Percentiles rank a stretch among this genome's conserved stretches.
Conservation (phyloP, 2,113 vertebrate species). For the Dolichotis patagonum region DNA sequence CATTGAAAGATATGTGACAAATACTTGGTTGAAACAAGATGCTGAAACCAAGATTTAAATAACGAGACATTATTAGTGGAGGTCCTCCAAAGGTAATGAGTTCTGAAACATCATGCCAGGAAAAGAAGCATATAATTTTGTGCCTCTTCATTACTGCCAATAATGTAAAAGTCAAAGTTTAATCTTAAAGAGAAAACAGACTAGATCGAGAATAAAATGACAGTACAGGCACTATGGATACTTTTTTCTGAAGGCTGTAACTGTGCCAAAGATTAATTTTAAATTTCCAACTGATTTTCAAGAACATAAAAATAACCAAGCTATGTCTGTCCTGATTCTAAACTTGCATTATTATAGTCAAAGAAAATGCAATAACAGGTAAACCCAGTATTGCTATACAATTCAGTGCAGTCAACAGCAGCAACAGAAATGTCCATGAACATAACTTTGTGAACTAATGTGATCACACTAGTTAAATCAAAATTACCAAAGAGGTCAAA, state of each 20-base stretch:
- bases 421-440: background rate
- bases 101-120: conserved; percentile 16
- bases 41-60: conserved; percentile 43
- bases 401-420: background rate
- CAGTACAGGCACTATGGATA: background rate
- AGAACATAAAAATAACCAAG: background rate
- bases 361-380: background rate
- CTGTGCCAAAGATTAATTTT: background rate
- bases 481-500: background rate
- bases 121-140: background rate
- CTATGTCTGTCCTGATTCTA: background rate
- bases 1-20: background rate
- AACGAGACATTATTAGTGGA: background rate
- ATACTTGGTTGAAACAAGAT: conserved; percentile 4
- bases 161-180: conserved; percentile 10
- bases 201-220: background rate
- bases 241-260: background rate
- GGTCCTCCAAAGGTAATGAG: background rate
- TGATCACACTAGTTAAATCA: background rate
- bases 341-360: background rate
- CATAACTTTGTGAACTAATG: background rate
- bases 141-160: background rate
- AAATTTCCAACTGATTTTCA: background rate
- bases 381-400: background rate
- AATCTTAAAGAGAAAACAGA: background rate